These are phyloP conservation scores for Chrysoperla carnea DNA, from an alignment of 1,140 invertebrate genomes.

Conservation along the genomic window DNA sequence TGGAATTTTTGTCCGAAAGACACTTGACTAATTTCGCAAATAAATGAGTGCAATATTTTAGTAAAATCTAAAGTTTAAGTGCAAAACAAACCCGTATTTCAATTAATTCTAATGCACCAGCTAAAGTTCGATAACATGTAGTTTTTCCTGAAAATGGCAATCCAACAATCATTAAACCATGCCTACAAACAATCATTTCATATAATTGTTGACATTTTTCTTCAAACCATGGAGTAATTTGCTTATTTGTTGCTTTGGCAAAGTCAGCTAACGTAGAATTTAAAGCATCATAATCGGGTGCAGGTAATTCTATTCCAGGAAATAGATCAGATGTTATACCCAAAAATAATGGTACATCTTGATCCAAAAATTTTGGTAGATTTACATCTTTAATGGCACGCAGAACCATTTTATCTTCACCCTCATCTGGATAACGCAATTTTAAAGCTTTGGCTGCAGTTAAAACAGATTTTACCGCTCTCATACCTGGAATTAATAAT, in stretches of 20 bases:
- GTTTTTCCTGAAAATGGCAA: conserved; percentile 79
- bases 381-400: conserved; percentile 89
- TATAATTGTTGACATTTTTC: conserved; percentile 87
- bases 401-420: conserved; percentile 64
- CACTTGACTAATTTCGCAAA: no score
- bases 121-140: conserved; percentile 56
- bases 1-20: no score
- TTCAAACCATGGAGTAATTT: conserved; percentile 66
- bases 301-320: conserved; percentile 58
- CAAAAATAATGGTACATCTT: conserved; percentile 74
- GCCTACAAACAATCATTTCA: conserved; percentile 89
- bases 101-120: conserved; percentile 56
- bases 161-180: conserved; percentile 80
- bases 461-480: conserved; percentile 77
- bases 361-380: conserved; percentile 76
- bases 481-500: conserved; percentile 38
- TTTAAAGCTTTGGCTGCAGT: conserved; percentile 81
- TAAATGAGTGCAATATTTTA: no score
- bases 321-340: conserved; percentile 87
- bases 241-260: conserved; percentile 60
- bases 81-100: conserved; percentile 47
- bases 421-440: conserved; percentile 70
- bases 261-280: conserved; percentile 41
- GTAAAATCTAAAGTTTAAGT: no score
- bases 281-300: conserved; percentile 49